Conservation (phyloP, 2,113 vertebrate species). For the Pygoscelis adeliae region DNA sequence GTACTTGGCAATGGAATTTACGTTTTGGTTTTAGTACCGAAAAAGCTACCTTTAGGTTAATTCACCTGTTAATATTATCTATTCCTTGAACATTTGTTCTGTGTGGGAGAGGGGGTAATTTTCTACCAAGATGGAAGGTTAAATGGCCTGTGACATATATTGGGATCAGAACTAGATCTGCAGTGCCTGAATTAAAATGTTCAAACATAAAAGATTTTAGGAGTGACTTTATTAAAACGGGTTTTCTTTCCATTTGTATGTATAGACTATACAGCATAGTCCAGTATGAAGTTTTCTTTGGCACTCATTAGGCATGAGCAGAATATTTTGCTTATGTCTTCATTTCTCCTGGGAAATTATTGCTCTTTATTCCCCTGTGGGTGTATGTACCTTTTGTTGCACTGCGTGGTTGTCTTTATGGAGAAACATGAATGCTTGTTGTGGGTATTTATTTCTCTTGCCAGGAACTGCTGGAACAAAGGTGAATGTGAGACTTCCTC, state of each 20-base stretch:
- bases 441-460: not conserved
- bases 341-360: constrained; percentile 29
- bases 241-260: not conserved
- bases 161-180: not conserved
- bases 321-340: constrained; percentile 27
- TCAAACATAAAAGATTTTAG: not conserved
- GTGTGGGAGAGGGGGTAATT: not conserved
- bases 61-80: not conserved
- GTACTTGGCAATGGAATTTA: not conserved
- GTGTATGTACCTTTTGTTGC: not conserved
- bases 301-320: not conserved
- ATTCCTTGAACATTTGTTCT: not conserved
- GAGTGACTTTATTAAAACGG: not conserved
- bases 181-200: not conserved
- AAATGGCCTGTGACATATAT: not conserved
- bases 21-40: not conserved
- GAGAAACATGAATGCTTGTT: not conserved
- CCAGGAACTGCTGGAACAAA: constrained; percentile 44
- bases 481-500: constrained; percentile 27
- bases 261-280: not conserved
- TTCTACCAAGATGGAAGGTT: not conserved
- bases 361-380: not conserved
- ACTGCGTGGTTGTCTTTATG: not conserved
- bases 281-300: constrained; percentile 18
- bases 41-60: not conserved